A percentile compares a stretch with the other conserved stretches of the same genome.
These are phyloP conservation scores for Nylanderia fulva DNA, from an alignment of 1,140 invertebrate genomes.

Conservation along the genomic window DNA sequence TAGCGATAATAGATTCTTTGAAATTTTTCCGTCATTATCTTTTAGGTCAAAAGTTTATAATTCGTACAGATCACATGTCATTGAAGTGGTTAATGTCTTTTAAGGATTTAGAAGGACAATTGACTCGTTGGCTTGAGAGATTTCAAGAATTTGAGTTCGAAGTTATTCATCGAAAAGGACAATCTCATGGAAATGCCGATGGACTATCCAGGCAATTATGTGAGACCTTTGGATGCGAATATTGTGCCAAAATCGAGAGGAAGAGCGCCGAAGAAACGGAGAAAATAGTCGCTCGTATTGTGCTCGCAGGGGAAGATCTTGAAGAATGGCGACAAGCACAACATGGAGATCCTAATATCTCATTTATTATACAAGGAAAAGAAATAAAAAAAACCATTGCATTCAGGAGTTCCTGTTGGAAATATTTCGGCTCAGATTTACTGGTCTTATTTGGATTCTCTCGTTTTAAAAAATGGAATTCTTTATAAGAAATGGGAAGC, in stretches of 20 bases:
- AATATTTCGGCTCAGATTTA: too few relatives aligned
- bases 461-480: too few relatives aligned
- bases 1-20: not conserved
- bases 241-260: not conserved
- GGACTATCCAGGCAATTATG: not conserved
- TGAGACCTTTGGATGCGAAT: not conserved
- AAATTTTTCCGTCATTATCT: slow-evolving; percentile 19
- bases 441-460: too few relatives aligned
- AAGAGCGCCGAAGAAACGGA: not conserved
- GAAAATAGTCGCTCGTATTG: not conserved
- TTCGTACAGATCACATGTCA: not conserved
- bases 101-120: not conserved
- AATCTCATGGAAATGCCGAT: not conserved
- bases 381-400: too few relatives aligned
- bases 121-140: too few relatives aligned
- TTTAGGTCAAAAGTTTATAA: not conserved
- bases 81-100: slow-evolving; percentile 23
- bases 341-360: too few relatives aligned
- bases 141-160: too few relatives aligned
- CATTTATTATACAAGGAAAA: too few relatives aligned
- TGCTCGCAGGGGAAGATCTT: not conserved
- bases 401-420: too few relatives aligned
- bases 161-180: not conserved
- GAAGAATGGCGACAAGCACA: not conserved
- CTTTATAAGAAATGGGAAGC: too few relatives aligned